Conservation (phyloP, 2,888 invertebrate genomes). For the Himalopsyche kuldschensis region DNA sequence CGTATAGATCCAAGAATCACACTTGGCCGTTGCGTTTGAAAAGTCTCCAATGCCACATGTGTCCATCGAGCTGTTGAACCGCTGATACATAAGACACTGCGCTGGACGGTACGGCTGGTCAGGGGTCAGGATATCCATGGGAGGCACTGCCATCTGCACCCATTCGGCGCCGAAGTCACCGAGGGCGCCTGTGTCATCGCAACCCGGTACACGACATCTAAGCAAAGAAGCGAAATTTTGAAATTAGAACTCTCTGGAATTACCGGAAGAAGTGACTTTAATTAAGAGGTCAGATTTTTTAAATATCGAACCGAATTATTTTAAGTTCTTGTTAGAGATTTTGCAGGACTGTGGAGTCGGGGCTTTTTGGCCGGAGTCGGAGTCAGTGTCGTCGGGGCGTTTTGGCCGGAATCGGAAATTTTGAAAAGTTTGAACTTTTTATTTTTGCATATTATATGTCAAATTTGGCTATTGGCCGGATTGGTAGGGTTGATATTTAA, state of each 20-base stretch:
- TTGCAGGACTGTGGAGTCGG: too few species aligned
- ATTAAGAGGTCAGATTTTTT: too few species aligned
- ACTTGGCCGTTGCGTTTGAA: constrained; percentile 47
- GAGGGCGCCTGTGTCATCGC: constrained; percentile 51
- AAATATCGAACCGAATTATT: too few species aligned
- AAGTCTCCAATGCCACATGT: constrained; percentile 49
- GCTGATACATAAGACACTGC: constrained; percentile 45
- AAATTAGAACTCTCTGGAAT: neutral
- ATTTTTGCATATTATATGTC: too few species aligned
- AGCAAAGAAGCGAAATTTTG: constrained; percentile 10
- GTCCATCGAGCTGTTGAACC: constrained; percentile 40
- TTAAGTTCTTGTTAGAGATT: too few species aligned
- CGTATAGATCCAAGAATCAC: constrained; percentile 59
- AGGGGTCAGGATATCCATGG: constrained; percentile 34
- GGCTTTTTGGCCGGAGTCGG: too few species aligned
- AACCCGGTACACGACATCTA: constrained; percentile 60
- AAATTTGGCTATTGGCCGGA: too few species aligned
- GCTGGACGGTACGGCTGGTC: constrained; percentile 43
- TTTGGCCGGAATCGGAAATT: too few species aligned
- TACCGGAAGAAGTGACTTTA: too few species aligned
- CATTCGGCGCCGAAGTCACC: constrained; percentile 48
- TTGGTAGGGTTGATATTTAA: too few species aligned
- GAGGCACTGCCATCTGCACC: constrained; percentile 57
- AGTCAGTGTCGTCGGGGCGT: too few species aligned
- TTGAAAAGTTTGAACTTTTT: too few species aligned